phyloP scores from a whole-genome alignment of 2,797 vertebrate species.

The Otolemur crassicaudatus region DNA sequence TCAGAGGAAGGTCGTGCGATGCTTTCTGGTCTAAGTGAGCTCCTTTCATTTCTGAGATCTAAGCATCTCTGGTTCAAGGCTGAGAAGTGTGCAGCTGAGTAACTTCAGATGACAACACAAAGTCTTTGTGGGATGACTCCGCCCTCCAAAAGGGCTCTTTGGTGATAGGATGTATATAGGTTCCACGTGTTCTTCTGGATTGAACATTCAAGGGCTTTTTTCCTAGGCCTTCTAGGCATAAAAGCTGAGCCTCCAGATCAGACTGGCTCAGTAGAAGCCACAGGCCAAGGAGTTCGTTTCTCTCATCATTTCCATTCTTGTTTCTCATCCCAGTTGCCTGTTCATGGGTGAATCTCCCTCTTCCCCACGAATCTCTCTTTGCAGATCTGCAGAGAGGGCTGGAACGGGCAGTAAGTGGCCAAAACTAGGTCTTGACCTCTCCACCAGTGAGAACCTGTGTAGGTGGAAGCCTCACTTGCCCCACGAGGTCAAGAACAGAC shows the following conservation, averaged over 20 bases:
- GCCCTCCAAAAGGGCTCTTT: not conserved
- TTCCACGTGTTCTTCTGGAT: not conserved
- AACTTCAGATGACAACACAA: not conserved
- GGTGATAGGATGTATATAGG: not conserved
- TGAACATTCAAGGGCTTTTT: not conserved
- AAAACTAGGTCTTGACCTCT: not conserved
- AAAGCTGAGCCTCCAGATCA: not conserved
- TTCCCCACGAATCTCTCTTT: not conserved
- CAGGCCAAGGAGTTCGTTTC: not conserved
- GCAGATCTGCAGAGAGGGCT: not conserved
- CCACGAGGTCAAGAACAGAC: too few relatives aligned
- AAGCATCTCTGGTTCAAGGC: conserved; percentile 19
- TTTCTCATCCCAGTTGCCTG: not conserved
- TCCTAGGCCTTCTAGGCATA: not conserved
- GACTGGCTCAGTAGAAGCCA: not conserved
- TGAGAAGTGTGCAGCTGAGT: not conserved
- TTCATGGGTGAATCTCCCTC: not conserved
- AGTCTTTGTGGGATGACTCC: not conserved
- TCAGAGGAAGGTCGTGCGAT: not conserved
- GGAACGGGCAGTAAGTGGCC: not conserved
- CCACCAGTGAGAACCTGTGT: not conserved
- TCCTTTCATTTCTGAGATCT: conserved; percentile 53
- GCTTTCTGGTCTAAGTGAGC: not conserved
- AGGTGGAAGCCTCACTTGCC: not conserved
- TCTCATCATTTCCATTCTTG: not conserved